Conservation (phyloP, 2,888 invertebrate species). For the Trilocha varians region DNA sequence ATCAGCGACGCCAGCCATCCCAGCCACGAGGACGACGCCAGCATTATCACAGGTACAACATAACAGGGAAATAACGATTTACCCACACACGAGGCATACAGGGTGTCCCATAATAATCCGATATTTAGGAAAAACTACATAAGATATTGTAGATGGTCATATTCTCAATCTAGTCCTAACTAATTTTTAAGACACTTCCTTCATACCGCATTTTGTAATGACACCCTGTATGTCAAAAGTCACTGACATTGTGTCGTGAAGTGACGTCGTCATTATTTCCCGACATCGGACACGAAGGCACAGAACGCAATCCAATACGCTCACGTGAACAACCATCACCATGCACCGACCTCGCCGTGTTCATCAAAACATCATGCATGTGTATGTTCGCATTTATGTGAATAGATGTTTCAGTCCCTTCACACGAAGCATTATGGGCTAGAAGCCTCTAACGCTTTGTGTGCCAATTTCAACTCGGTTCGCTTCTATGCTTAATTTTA, state of each 20-base stretch:
- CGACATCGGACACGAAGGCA: conserved; percentile 13
- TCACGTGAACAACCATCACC: conserved; percentile 65
- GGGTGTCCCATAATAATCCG: no score
- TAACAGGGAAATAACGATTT: conserved; percentile 3
- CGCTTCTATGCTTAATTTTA: conserved; percentile 59
- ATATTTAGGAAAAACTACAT: no score
- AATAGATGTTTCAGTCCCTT: background rate
- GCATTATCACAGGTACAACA: conserved; percentile 85
- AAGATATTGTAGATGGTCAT: no score
- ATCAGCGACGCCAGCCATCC: conserved; percentile 83
- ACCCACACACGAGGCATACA: no score
- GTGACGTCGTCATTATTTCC: conserved; percentile 12
- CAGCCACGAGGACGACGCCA: conserved; percentile 84
- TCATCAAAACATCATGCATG: conserved; percentile 28
- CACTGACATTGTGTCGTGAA: background rate
- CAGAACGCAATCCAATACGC: conserved; percentile 19
- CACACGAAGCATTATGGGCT: background rate
- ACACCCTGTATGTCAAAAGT: background rate
- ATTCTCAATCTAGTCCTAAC: no score
- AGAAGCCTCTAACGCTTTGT: conserved; percentile 19
- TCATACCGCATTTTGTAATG: background rate
- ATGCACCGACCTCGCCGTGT: conserved; percentile 49
- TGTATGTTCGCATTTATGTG: conserved; percentile 50
- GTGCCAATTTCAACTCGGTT: conserved; percentile 33
- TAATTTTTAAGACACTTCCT: no score